phyloP scores from a whole-genome alignment of 1,140 invertebrate genomes.

The Chironomus striatipennis region DNA sequence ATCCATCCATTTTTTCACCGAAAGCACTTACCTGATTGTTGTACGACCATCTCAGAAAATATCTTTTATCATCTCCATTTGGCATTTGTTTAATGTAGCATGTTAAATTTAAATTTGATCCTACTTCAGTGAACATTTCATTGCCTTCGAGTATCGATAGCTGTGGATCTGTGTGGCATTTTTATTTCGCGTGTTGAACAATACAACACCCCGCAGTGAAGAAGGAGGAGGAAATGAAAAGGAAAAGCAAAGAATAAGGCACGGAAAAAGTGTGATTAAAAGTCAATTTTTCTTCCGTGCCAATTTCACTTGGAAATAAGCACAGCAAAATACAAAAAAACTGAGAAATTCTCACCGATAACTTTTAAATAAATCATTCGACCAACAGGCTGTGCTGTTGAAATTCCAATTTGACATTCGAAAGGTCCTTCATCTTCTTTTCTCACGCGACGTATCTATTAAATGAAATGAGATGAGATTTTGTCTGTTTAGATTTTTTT shows the following conservation, averaged over 20 bases:
- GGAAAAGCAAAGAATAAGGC: neutral
- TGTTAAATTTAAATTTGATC: conserved; percentile 15
- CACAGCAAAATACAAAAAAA: neutral
- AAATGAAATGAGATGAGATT: too few species aligned
- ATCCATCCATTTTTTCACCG: neutral
- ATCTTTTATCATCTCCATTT: neutral
- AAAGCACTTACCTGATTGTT: neutral
- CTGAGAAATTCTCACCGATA: neutral
- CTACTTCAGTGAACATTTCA: neutral
- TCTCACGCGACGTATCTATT: neutral
- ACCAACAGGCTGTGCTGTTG: neutral
- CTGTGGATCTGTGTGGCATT: neutral
- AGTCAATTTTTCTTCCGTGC: neutral
- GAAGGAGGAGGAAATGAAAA: neutral
- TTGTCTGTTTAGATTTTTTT: too few species aligned
- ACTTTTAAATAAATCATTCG: conserved; percentile 5
- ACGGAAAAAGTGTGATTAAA: conserved; percentile 17
- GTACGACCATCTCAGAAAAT: neutral
- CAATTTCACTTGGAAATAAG: neutral
- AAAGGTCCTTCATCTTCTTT: neutral
- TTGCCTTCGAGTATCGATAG: neutral
- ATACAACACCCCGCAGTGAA: too few species aligned
- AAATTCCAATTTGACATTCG: conserved; percentile 5
- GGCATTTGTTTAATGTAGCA: neutral
- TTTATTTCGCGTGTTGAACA: too few species aligned